Percentiles rank a stretch among this genome's conserved stretches.
Evolutionary conservation across 2,888 invertebrate species (phyloP).

Genomic region (Dynastes grantii): DNA sequence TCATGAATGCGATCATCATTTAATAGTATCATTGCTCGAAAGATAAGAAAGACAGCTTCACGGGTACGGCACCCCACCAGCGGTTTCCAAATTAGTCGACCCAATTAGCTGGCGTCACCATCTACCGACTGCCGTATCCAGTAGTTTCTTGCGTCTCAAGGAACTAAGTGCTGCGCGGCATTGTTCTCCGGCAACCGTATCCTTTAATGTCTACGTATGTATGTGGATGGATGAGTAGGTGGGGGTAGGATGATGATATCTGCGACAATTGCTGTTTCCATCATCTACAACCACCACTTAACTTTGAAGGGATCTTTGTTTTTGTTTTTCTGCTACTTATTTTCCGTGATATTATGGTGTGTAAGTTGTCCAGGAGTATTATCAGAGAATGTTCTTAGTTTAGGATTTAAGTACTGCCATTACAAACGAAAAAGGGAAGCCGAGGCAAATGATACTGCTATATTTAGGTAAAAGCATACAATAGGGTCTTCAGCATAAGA

Average conservation of each 20-base stretch:
- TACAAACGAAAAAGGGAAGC: too few species aligned
- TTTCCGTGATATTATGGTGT: background rate
- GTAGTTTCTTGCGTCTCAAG: background rate
- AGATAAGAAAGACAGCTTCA: constrained; percentile 20
- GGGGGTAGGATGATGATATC: background rate
- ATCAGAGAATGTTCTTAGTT: too few species aligned
- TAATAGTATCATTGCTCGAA: constrained; percentile 16
- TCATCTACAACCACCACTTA: constrained; percentile 1
- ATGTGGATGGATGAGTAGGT: background rate
- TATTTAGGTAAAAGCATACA: too few species aligned
- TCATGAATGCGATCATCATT: background rate
- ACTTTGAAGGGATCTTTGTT: constrained; percentile 6
- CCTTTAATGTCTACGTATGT: constrained; percentile 7
- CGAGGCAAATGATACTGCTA: too few species aligned
- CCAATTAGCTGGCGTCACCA: constrained; percentile 25
- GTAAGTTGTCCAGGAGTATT: too few species aligned
- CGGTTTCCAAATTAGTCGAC: constrained; percentile 35
- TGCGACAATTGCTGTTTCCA: constrained; percentile 6
- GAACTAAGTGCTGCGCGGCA: constrained; percentile 8
- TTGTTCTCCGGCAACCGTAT: constrained; percentile 4
- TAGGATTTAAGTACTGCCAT: too few species aligned
- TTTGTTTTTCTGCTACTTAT: background rate
- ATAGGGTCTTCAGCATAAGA: too few species aligned
- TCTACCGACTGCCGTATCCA: background rate
- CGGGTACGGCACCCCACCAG: constrained; percentile 6